Conservation (phyloP, 2,113 vertebrate species). For the Parotia lawesii region DNA sequence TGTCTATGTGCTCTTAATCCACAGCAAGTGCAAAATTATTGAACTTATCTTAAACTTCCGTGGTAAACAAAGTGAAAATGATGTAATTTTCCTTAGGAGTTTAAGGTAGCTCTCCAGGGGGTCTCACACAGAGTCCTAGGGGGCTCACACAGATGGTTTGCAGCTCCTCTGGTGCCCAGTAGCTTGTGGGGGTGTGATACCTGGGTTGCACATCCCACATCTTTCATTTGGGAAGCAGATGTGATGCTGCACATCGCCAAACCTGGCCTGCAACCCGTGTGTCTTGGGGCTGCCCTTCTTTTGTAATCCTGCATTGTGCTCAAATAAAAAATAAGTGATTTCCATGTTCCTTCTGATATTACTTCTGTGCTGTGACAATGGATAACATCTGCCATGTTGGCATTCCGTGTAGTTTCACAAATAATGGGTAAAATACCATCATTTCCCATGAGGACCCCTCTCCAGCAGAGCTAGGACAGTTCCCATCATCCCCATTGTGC, state of each 20-base stretch:
- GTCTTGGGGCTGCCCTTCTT: neutral
- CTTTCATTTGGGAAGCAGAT: neutral
- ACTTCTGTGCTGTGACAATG: slow-evolving; percentile 12
- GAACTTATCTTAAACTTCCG: neutral
- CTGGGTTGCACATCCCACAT: too few relatives aligned
- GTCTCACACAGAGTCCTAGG: neutral
- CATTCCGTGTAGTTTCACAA: neutral
- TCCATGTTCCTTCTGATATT: neutral
- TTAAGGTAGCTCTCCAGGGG: neutral
- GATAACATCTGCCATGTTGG: slow-evolving; percentile 11
- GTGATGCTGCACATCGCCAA: neutral
- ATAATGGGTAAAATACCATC: neutral
- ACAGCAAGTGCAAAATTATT: neutral
- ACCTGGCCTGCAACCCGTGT: neutral
- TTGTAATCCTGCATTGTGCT: neutral
- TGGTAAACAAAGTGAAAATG: neutral
- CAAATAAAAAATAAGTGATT: neutral
- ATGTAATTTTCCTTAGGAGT: neutral
- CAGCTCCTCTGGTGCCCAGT: neutral
- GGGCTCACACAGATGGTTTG: neutral
- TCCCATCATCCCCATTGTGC: neutral
- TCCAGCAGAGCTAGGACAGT: neutral
- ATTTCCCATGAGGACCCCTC: neutral
- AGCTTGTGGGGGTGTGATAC: neutral
- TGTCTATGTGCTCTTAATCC: neutral